Evolutionary conservation across 1,140 invertebrate genomes (phyloP).

Genomic region (Hyles euphorbiae): DNA sequence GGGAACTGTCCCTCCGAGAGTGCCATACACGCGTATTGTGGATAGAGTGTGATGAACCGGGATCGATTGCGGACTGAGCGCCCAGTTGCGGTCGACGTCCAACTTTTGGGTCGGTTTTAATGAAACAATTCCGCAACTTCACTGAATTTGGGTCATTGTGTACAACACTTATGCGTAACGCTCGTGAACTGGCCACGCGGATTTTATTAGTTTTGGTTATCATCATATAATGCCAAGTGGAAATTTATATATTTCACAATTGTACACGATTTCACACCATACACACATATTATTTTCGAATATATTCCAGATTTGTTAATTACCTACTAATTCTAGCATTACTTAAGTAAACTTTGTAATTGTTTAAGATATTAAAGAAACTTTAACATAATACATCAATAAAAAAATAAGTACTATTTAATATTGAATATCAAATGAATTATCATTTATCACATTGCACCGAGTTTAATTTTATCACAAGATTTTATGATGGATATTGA

Average conservation of each 20-base stretch:
- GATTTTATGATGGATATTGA: too few species aligned
- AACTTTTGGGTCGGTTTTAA: constrained; percentile 57
- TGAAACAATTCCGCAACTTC: constrained; percentile 52
- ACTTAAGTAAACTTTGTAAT: too few species aligned
- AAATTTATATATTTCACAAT: not conserved
- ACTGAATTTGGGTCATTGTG: constrained; percentile 49
- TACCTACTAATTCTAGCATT: too few species aligned
- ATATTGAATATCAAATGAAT: too few species aligned
- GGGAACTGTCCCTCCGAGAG: constrained; percentile 13
- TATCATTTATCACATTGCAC: too few species aligned
- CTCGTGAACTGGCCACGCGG: constrained; percentile 16
- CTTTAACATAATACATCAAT: too few species aligned
- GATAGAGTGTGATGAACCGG: constrained; percentile 42
- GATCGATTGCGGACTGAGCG: constrained; percentile 40
- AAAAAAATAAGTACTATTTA: too few species aligned
- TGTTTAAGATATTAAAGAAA: too few species aligned
- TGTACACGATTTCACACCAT: too few species aligned
- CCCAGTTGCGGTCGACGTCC: constrained; percentile 30
- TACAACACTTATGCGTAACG: constrained; percentile 34
- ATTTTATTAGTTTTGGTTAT: constrained; percentile 23
- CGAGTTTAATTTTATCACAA: too few species aligned
- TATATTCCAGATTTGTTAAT: too few species aligned
- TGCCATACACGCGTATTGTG: constrained; percentile 9
- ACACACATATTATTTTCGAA: too few species aligned
- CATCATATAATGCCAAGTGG: constrained; percentile 16